Evolutionary conservation across 2,888 invertebrate genomes (phyloP), one percentile per base, ranked within the genome.

Genomic region (Cyrtodaria siliqua): DNA sequence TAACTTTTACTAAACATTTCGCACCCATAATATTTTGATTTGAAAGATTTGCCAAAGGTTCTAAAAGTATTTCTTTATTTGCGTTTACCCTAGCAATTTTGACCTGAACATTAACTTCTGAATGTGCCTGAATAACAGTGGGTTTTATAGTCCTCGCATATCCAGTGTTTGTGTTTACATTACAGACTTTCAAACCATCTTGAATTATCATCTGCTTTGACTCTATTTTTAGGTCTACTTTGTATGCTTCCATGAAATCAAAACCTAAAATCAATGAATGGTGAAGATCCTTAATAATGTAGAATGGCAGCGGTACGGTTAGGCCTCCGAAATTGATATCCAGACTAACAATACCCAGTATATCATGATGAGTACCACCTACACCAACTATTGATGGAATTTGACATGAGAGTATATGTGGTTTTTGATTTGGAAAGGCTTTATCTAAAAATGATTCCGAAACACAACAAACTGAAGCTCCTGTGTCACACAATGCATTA

Each of bases 1-100:
- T n/a, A n/a, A n/a, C n/a, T n/a, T 26, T 70, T 8, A 70, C 70
- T 24, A 70, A 49, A 62, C 76, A 59, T 57, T 56, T 70, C 24
- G 70, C 76, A 40, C 69, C 70, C 18, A 76, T 24, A 8, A 70
- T 42, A 49, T 61, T 64, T 12, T 44, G 38, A n/a, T n/a, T n/a
- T n/a, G n/a, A n/a, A n/a, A n/a, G n/a, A n/a, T n/a, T n/a, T n/a
- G n/a, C n/a, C n/a, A n/a, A n/a, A n/a, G n/a, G n/a, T n/a, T n/a
- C n/a, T n/a, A n/a, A n/a, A n/a, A n/a, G n/a, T n/a, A n/a, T 50
- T 50, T 63, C 57, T 16, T 29, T 50, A 20, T 20, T 14, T 20
- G 24, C 8, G 1, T 40, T 40, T 40, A 57, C 24, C 4, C 70
- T 29, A 16, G 63, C 70, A 40, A 70, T 57, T 47, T 70, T 70